Conservation (phyloP, 2,888 invertebrate species). For the Acleris laterana region DNA sequence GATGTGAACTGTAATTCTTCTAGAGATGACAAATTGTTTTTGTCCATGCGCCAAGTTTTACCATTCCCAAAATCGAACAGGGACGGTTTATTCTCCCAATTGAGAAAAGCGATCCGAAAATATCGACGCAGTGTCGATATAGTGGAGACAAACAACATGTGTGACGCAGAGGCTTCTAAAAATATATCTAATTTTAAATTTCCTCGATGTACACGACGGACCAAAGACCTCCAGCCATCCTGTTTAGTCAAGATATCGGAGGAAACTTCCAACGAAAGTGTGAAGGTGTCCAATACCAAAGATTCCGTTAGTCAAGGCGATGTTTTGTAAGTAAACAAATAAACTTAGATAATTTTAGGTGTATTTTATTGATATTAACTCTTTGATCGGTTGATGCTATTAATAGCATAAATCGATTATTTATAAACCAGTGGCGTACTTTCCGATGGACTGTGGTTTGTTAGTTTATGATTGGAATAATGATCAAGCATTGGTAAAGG, state of each 20-base stretch:
- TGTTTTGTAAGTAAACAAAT: constrained; percentile 40
- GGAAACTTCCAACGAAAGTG: constrained; percentile 51
- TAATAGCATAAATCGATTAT: constrained; percentile 5
- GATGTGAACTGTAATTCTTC: constrained; percentile 21
- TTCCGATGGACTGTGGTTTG: not conserved
- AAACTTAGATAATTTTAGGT: constrained; percentile 18
- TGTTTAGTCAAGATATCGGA: constrained; percentile 59
- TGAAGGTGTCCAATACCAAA: constrained; percentile 40
- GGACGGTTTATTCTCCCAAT: constrained; percentile 56
- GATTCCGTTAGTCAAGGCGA: constrained; percentile 41
- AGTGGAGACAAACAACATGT: constrained; percentile 42
- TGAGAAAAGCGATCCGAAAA: constrained; percentile 61
- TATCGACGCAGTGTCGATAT: constrained; percentile 47
- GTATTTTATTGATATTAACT: not conserved
- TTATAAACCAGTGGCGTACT: not conserved
- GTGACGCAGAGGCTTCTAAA: constrained; percentile 45
- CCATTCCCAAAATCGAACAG: constrained; percentile 69
- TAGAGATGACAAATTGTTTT: constrained; percentile 43
- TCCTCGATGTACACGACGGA: constrained; percentile 56
- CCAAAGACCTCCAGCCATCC: constrained; percentile 47
- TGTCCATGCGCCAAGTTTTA: constrained; percentile 71
- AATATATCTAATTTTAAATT: constrained; percentile 66
- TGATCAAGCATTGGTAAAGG: too few species aligned
- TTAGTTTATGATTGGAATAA: not conserved
- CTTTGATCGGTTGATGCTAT: constrained; percentile 3